Base-by-base conservation (phyloP, 2,888 invertebrate species). In the Exocentrus adspersus region DNA sequence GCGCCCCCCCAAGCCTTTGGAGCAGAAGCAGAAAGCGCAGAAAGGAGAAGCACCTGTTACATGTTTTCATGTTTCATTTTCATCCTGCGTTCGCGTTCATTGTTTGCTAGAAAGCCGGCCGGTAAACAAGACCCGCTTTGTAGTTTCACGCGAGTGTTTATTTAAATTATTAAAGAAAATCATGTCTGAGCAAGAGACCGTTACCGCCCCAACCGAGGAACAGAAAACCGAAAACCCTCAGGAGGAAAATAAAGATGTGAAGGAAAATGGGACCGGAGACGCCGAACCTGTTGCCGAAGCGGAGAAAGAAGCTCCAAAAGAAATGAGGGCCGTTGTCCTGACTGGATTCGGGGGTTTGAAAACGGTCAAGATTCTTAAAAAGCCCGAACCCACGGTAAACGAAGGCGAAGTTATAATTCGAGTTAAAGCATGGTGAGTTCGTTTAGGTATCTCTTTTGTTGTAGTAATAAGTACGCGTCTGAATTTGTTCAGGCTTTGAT, bases 341-440 rank as follows among this genome's bases (percentile, higher is more conserved):
- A 92, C 91, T 71, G 92, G 92, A 76, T 95, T 93, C 83, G 95
- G 94, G 41, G 94, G 94, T 43, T 86, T 93, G 67, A 94, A 94
- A 83, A 90, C 91, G 80, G 90, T 94, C 74, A 94, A 94, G 85
- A 90, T 92, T 72, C 86, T 90, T 77, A 92, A 90, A 83, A 92
- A 91, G 79, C 91, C 92, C 20, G 92, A 93, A 80, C 92, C 92
- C 41, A 84, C 88, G 72, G 80, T 87, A 60, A 86, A 84, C 73
- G 90, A 91, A 79, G 91, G 91, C 75, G 90, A 94, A 82, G 91
- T 94, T 68, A 86, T 93, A 64, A 91, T 94, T 78, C 87, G 92
- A 72, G 93, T 94, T 60, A 92, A 92, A 83, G 92, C 94, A 78
- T 93, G 94, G 94, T 94, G 79, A 91, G 93, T 89, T n/a, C 6